Percentiles rank a stretch among this genome's conserved stretches.
These are phyloP conservation scores for Leucophenga maculata DNA, from an alignment of 2,888 invertebrate genomes.

Conservation along the genomic window DNA sequence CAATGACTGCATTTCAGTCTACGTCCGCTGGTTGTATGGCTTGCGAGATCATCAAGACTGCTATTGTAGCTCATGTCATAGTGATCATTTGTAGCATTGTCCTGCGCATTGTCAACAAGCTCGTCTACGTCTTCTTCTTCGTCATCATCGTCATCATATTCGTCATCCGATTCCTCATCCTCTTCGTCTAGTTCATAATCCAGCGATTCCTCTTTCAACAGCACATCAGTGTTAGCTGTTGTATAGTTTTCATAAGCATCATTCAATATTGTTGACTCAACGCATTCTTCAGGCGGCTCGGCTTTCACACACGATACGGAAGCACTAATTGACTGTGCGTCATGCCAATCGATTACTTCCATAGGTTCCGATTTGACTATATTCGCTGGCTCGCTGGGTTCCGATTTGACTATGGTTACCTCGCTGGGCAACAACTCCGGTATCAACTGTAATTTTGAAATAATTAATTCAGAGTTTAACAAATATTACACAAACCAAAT, in stretches of 20 bases:
- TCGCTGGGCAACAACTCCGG: slow-evolving; percentile 38
- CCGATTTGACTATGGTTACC: slow-evolving; percentile 40
- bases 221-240: neutral
- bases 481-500: slow-evolving; percentile 1
- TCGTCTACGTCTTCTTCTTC: slow-evolving; percentile 17
- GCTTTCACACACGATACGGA: slow-evolving; percentile 9
- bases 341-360: slow-evolving; percentile 25
- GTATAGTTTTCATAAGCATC: slow-evolving; percentile 27
- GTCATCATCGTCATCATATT: neutral
- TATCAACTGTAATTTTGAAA: slow-evolving; percentile 37
- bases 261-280: neutral
- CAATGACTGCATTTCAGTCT: slow-evolving; percentile 54
- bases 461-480: neutral
- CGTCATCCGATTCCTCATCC: neutral
- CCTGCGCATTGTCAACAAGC: slow-evolving; percentile 28
- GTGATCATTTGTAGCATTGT: neutral
- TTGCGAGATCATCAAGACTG: slow-evolving; percentile 24
- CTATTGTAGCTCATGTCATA: slow-evolving; percentile 21
- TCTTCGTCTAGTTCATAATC: slow-evolving; percentile 32
- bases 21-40: neutral
- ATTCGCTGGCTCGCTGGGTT: slow-evolving; percentile 37
- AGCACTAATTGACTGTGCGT: slow-evolving; percentile 45
- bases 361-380: slow-evolving; percentile 32
- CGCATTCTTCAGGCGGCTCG: neutral
- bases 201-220: slow-evolving; percentile 33